Conservation (phyloP, 2,113 vertebrate species). For the Ibidorhyncha struthersii region DNA sequence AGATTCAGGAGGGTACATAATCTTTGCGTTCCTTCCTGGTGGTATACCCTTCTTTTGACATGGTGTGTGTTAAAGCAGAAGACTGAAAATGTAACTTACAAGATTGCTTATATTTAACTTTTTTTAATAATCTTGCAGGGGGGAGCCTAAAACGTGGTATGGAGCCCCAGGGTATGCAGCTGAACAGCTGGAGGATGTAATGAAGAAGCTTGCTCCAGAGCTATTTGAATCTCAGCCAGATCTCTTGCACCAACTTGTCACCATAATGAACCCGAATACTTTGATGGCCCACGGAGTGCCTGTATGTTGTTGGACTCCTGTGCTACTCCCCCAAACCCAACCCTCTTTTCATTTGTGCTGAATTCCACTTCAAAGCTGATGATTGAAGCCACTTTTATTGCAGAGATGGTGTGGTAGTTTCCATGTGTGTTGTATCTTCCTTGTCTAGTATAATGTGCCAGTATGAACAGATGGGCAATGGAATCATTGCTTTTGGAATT, state of each 20-base stretch:
- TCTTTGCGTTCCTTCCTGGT: neutral
- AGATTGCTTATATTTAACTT: slow-evolving; percentile 45
- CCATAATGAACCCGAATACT: slow-evolving; percentile 99
- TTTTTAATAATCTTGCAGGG: slow-evolving; percentile 80
- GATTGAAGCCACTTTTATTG: neutral
- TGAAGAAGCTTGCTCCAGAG: slow-evolving; percentile 97
- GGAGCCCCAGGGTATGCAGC: slow-evolving; percentile 96
- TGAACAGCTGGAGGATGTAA: slow-evolving; percentile 94
- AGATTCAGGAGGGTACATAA: neutral
- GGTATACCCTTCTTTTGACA: neutral
- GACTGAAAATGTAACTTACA: slow-evolving; percentile 15
- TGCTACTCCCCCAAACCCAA: slow-evolving; percentile 16
- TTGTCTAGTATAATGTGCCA: neutral
- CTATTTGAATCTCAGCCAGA: slow-evolving; percentile 97
- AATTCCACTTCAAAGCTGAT: neutral
- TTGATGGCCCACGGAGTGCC: slow-evolving; percentile 96
- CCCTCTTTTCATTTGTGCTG: neutral
- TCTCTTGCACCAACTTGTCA: slow-evolving; percentile 97
- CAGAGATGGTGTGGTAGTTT: neutral
- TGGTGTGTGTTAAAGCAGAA: slow-evolving; percentile 9
- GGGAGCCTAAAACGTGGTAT: slow-evolving; percentile 99
- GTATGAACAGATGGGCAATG: neutral
- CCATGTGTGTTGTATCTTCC: slow-evolving; percentile 7
- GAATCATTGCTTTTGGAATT: neutral
- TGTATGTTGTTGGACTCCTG: slow-evolving; percentile 78